Evolutionary conservation across 2,797 vertebrate genomes (phyloP).

Genomic region (Acrossocheilus wenchowensis): DNA sequence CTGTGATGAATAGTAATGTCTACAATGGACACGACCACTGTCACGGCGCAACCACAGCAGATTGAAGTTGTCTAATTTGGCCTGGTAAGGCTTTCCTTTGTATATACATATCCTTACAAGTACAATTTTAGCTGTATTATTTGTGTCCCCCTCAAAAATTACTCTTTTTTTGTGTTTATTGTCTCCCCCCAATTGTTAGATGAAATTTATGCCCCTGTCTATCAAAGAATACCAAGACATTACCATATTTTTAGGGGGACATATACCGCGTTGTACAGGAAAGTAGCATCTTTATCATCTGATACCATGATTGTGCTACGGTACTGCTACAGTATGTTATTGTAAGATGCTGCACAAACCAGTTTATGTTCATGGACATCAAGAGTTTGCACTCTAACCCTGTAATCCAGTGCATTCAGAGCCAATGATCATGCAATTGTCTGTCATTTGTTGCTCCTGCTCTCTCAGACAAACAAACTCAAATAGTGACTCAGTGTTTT

Average conservation of each 20-base stretch:
- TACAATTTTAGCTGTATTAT: too few relatives aligned
- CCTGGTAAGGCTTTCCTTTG: too few relatives aligned
- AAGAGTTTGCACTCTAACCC: neutral
- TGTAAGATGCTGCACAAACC: neutral
- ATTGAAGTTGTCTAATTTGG: too few relatives aligned
- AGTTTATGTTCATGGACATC: neutral
- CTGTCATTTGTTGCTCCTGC: neutral
- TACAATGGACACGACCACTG: too few relatives aligned
- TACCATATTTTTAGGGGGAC: neutral
- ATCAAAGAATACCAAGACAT: neutral
- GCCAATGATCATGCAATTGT: neutral
- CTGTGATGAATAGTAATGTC: too few relatives aligned
- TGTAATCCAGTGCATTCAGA: conserved; percentile 6
- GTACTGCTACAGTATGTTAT: neutral
- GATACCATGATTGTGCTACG: neutral
- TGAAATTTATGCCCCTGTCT: too few relatives aligned
- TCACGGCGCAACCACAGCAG: too few relatives aligned
- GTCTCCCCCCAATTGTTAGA: too few relatives aligned
- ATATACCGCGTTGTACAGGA: neutral
- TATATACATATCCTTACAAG: too few relatives aligned
- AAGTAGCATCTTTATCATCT: neutral
- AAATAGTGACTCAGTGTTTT: conserved; percentile 9
- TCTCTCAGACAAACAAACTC: neutral
- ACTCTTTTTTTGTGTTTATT: too few relatives aligned
- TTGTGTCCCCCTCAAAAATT: too few relatives aligned